Evolutionary conservation across 1,140 invertebrate genomes (phyloP), one percentile per base, ranked within the genome.

Genomic region (Drosophila orosa): DNA sequence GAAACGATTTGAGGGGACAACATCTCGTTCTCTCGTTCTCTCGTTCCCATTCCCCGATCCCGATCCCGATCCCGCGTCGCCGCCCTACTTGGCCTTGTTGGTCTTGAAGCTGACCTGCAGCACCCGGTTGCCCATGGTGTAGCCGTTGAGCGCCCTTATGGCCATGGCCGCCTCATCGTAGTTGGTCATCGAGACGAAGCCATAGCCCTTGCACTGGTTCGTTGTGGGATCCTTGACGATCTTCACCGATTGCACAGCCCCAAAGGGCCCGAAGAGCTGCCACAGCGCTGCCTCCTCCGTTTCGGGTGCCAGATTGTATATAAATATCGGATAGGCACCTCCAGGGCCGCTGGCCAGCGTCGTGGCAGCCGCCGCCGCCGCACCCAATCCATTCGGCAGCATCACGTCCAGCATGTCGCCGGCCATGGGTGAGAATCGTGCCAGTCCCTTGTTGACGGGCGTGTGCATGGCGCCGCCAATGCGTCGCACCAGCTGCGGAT

Each of bases 111-210:
- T 99, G 91, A 99, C 98, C 94, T 99, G 98, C 71, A 99, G 95
- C 66, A 99, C 97, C 67, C 99, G 95, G 92, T 98, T 98, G 83
- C 98, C 98, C 59, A 99, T 94, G 74, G 98, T 97, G 93, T 99
- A 99, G 56, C 99, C 99, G 93, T 99, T 99, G 69, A 99, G 94
- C 74, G 97, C 97, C 92, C 98, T 97, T 91, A 99, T 99, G 74
- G 99, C 98, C 90, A 98, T 97, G 15, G 98, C 95, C 15, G 98
- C 98, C 92, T 99, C 98, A 91, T 99, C 98, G 93, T 99, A 99
- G 93, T 99, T 99, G 92, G 98, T 98, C 99, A 99, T 99, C 69
- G 98, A 99, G 39, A 99, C 98, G 93, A 99, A 99, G 40, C 98
- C 99, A 92, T 99, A 99, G 76, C 99, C 99, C 94, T 99, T 99